These are phyloP conservation scores for Drosophila ambigua DNA, from an alignment of 1,140 invertebrate species.

Conservation along the genomic window DNA sequence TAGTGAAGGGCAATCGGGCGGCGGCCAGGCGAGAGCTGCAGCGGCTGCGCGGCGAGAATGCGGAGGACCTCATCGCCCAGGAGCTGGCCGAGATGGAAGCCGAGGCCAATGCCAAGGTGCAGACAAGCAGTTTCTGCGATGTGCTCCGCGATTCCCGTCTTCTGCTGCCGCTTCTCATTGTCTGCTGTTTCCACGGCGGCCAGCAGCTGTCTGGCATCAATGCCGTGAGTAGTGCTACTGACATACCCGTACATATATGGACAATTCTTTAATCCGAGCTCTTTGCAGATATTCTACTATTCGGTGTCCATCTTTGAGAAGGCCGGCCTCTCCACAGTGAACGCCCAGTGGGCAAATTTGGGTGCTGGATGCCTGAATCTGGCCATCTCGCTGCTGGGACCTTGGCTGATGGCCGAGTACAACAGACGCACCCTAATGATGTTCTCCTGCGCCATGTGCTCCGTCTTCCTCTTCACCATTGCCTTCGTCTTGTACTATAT, in stretches of 20 bases:
- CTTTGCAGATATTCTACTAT: slow-evolving; percentile 89
- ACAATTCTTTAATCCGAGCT: background rate
- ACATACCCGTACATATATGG: too few species aligned
- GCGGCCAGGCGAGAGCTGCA: slow-evolving; percentile 85
- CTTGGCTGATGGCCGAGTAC: slow-evolving; percentile 85
- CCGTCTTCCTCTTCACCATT: slow-evolving; percentile 85
- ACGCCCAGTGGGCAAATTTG: slow-evolving; percentile 88
- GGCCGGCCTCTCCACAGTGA: slow-evolving; percentile 85
- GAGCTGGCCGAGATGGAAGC: slow-evolving; percentile 84
- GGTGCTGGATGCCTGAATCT: slow-evolving; percentile 89
- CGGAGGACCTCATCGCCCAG: slow-evolving; percentile 83
- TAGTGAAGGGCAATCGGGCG: slow-evolving; percentile 87
- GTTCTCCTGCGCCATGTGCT: slow-evolving; percentile 85
- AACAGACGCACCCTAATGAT: slow-evolving; percentile 86
- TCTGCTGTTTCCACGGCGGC: slow-evolving; percentile 90
- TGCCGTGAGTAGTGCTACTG: slow-evolving; percentile 86
- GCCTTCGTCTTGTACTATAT: slow-evolving; percentile 85
- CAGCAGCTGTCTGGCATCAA: slow-evolving; percentile 95
- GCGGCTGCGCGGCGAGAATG: slow-evolving; percentile 58
- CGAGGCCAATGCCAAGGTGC: slow-evolving; percentile 73
- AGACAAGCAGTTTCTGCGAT: slow-evolving; percentile 85
- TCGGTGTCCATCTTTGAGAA: slow-evolving; percentile 88
- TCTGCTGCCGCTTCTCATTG: slow-evolving; percentile 88
- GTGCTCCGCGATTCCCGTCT: slow-evolving; percentile 86
- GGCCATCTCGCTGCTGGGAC: slow-evolving; percentile 87